Conservation (phyloP, 64 coral and sea anemone genomes). For the Acropora yongei region DNA sequence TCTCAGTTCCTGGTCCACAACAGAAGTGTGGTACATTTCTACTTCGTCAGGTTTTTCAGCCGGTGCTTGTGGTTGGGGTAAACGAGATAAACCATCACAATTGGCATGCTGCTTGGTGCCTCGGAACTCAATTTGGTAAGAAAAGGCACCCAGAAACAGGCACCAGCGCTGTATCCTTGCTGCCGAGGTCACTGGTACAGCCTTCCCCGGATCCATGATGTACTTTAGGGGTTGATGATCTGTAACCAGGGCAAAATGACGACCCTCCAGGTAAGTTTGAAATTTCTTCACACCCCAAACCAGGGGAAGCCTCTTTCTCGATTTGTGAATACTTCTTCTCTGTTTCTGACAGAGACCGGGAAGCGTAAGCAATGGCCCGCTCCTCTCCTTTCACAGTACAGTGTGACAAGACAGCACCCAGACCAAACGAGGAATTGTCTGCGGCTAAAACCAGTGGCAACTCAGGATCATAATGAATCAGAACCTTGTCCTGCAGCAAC, state of each 20-base stretch:
- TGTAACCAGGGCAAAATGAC: slow-evolving; percentile 54
- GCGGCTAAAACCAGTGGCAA: not conserved
- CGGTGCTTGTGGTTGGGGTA: not conserved
- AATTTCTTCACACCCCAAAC: not conserved
- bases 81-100: slow-evolving; percentile 45
- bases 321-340: not conserved
- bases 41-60: not conserved
- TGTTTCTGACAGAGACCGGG: slow-evolving; percentile 40
- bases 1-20: no score
- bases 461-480: slow-evolving; percentile 27
- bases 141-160: slow-evolving; percentile 57
- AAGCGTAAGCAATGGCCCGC: slow-evolving; percentile 25
- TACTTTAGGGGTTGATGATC: slow-evolving; percentile 64
- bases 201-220: slow-evolving; percentile 69
- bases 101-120: slow-evolving; percentile 61
- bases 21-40: no score
- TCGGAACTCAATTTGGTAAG: slow-evolving; percentile 35
- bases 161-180: slow-evolving; percentile 59
- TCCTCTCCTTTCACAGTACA: slow-evolving; percentile 8
- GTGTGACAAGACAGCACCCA: slow-evolving; percentile 38
- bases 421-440: slow-evolving; percentile 30
- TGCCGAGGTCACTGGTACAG: slow-evolving; percentile 51
- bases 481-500: slow-evolving; percentile 21
- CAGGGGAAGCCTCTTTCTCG: slow-evolving; percentile 31
- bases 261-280: slow-evolving; percentile 58